These are phyloP conservation scores for Aphaenogaster rudis DNA, from an alignment of 1,140 invertebrate genomes.

Conservation along the genomic window DNA sequence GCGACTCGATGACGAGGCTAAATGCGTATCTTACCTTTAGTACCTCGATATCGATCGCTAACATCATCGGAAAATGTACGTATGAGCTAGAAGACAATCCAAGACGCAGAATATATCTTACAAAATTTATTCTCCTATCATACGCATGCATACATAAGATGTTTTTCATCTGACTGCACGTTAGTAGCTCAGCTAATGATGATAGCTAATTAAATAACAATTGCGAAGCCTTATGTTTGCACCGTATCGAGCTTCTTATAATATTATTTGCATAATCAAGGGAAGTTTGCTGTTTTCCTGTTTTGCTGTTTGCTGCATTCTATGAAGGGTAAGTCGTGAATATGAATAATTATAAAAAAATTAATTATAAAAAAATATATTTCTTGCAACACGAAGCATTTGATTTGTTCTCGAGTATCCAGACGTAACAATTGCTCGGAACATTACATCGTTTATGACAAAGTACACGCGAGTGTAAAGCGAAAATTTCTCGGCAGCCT, in stretches of 20 bases:
- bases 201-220: slow-evolving; percentile 74
- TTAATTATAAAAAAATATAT: slow-evolving; percentile 18
- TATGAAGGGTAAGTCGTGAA: not conserved
- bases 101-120: slow-evolving; percentile 58
- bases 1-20: slow-evolving; percentile 2
- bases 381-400: not conserved
- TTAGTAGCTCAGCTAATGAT: slow-evolving; percentile 47
- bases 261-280: slow-evolving; percentile 45
- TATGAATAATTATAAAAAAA: not conserved
- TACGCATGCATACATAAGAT: slow-evolving; percentile 65
- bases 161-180: slow-evolving; percentile 68
- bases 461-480: slow-evolving; percentile 35
- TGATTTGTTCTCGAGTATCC: not conserved
- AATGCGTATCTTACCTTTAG: slow-evolving; percentile 8
- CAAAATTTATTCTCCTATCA: slow-evolving; percentile 60
- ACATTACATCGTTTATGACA: slow-evolving; percentile 41
- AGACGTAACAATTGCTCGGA: slow-evolving; percentile 17
- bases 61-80: not conserved
- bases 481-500: slow-evolving; percentile 44
- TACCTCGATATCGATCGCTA: not conserved
- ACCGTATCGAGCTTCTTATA: slow-evolving; percentile 33
- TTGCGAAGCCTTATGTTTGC: slow-evolving; percentile 61
- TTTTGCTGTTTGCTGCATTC: not conserved
- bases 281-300: slow-evolving; percentile 33
- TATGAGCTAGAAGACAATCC: slow-evolving; percentile 54